phyloP scores from a whole-genome alignment of 2,797 vertebrate species.

The Melanotaenia nigrans region DNA sequence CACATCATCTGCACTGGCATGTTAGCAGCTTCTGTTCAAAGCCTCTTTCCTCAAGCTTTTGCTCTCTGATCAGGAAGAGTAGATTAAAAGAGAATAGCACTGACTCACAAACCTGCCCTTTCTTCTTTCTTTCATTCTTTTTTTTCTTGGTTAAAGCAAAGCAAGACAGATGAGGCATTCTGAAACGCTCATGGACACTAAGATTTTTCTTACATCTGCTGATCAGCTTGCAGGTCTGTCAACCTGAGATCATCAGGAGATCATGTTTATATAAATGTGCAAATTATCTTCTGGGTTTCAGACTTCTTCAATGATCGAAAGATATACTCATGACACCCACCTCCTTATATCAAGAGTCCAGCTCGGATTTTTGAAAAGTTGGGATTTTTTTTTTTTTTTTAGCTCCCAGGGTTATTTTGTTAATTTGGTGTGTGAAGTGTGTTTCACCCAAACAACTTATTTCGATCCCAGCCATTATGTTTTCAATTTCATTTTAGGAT shows the following conservation, averaged over 20 bases:
- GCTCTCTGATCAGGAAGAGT: constrained; percentile 43
- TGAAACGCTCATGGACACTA: background rate
- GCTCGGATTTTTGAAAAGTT: too few relatives aligned
- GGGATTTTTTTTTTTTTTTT: too few relatives aligned
- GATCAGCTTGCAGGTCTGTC: background rate
- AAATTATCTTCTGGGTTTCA: constrained; percentile 3
- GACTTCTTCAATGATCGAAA: background rate
- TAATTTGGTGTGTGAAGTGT: too few relatives aligned
- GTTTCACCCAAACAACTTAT: too few relatives aligned
- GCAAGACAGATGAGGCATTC: constrained; percentile 1
- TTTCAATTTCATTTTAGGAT: background rate
- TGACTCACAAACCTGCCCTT: constrained; percentile 24
- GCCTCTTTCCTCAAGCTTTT: constrained; percentile 29
- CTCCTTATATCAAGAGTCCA: too few relatives aligned
- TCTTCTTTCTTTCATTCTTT: background rate
- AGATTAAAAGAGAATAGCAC: constrained; percentile 42
- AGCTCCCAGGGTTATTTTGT: too few relatives aligned
- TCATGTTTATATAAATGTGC: constrained; percentile 14
- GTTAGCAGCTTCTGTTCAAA: constrained; percentile 54
- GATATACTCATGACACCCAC: background rate
- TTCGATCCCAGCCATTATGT: background rate
- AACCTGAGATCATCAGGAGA: background rate
- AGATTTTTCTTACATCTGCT: background rate
- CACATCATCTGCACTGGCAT: constrained; percentile 58
- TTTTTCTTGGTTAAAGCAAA: background rate